Evolutionary conservation across 1,140 invertebrate genomes (phyloP).

Genomic region (Heterodera schachtii): DNA sequence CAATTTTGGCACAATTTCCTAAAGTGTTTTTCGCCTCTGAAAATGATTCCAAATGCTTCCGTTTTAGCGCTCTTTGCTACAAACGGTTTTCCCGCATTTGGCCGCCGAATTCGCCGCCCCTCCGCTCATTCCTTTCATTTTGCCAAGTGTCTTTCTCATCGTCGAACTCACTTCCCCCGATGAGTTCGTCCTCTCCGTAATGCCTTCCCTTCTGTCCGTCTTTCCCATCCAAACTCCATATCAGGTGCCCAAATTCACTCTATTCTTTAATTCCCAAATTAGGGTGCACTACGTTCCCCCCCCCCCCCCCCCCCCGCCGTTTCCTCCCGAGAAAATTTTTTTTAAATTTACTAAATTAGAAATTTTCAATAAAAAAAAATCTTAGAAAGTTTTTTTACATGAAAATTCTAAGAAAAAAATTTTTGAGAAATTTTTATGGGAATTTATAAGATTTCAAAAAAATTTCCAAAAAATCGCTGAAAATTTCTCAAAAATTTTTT

Average conservation of each 20-base stretch:
- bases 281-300: too few relatives aligned
- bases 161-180: conserved; percentile 81
- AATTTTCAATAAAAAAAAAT: too few relatives aligned
- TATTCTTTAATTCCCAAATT: too few relatives aligned
- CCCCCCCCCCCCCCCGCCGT: too few relatives aligned
- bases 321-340: too few relatives aligned
- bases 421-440: too few relatives aligned
- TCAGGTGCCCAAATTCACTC: conserved; percentile 75
- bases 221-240: conserved; percentile 89
- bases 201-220: conserved; percentile 83
- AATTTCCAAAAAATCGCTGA: too few relatives aligned
- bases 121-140: conserved; percentile 93
- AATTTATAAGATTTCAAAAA: too few relatives aligned
- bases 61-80: conserved; percentile 61
- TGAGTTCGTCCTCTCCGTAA: conserved; percentile 80
- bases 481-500: too few relatives aligned
- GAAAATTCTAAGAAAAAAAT: too few relatives aligned
- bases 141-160: conserved; percentile 87
- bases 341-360: too few relatives aligned
- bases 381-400: too few relatives aligned
- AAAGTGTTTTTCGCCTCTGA: conserved; percentile 66
- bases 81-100: conserved; percentile 83
- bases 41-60: neutral
- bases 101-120: conserved; percentile 88
- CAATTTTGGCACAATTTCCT: conserved; percentile 84